phyloP scores from a whole-genome alignment of 1,140 invertebrate species.

The Lasaia peninsularis region DNA sequence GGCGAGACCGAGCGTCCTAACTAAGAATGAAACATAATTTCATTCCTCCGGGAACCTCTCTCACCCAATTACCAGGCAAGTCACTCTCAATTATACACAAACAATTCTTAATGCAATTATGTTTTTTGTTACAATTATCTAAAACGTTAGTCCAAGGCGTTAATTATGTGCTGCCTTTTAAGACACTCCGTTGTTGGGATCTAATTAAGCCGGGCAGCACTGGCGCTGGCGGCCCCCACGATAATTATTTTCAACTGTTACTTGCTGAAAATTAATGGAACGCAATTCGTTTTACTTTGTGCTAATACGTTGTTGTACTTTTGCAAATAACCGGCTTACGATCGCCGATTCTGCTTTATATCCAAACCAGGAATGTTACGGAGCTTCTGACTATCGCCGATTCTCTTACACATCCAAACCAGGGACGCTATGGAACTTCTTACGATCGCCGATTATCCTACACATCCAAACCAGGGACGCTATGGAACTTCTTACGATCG shows the following conservation, averaged over 20 bases:
- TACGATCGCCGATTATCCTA: too few species aligned
- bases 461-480: too few species aligned
- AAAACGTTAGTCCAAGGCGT: constrained; percentile 10
- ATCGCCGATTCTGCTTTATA: neutral
- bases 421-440: too few species aligned
- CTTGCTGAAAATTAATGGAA: constrained; percentile 4
- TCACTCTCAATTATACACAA: constrained; percentile 1
- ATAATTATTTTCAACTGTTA: constrained; percentile 12
- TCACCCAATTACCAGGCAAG: neutral
- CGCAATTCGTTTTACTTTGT: constrained; percentile 5
- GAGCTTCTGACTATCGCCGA: too few species aligned
- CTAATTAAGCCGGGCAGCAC: constrained; percentile 1
- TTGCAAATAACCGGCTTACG: neutral
- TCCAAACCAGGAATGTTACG: too few species aligned
- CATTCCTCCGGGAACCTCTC: neutral
- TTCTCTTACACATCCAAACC: too few species aligned
- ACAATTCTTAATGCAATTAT: constrained; percentile 10
- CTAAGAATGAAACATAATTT: neutral
- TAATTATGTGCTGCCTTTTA: constrained; percentile 11
- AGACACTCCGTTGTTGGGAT: constrained; percentile 10
- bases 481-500: too few species aligned
- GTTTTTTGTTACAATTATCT: constrained; percentile 10
- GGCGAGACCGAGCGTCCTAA: neutral
- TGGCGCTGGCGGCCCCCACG: neutral
- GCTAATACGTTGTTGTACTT: neutral